Conservation (phyloP, 2,113 vertebrate genomes). For the Falcunculus frontatus region DNA sequence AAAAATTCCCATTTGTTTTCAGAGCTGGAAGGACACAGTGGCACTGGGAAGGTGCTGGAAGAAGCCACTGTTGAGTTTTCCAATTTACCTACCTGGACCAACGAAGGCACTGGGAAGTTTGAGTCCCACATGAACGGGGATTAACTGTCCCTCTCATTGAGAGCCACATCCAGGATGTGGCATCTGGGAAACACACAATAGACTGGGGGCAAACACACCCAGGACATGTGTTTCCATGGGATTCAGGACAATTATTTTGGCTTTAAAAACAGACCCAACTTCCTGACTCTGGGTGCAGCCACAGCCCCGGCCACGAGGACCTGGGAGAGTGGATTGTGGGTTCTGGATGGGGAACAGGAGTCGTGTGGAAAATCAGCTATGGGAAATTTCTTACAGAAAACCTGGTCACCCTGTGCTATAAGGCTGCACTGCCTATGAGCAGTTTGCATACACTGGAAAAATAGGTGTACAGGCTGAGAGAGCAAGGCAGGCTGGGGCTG, state of each 20-base stretch:
- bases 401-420: not conserved
- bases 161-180: not conserved
- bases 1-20: not conserved
- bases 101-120: rapidly evolving
- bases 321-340: not conserved
- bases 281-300: not conserved
- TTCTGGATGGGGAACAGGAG: not conserved
- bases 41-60: not conserved
- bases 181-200: not conserved
- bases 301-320: rapidly evolving
- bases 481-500: not conserved
- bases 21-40: not conserved
- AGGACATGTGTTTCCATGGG: not conserved
- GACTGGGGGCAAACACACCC: not conserved
- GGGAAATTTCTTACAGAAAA: not conserved
- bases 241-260: not conserved
- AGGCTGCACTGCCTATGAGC: not conserved
- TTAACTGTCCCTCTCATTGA: not conserved
- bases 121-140: rapidly evolving
- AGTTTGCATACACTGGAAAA: not conserved
- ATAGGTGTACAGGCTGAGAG: not conserved
- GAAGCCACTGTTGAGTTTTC: not conserved
- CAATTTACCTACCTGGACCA: not conserved
- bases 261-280: not conserved
- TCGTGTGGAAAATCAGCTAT: rapidly evolving